Conservation (phyloP, 2,888 invertebrate species). For the Scotopteryx bipunctaria region DNA sequence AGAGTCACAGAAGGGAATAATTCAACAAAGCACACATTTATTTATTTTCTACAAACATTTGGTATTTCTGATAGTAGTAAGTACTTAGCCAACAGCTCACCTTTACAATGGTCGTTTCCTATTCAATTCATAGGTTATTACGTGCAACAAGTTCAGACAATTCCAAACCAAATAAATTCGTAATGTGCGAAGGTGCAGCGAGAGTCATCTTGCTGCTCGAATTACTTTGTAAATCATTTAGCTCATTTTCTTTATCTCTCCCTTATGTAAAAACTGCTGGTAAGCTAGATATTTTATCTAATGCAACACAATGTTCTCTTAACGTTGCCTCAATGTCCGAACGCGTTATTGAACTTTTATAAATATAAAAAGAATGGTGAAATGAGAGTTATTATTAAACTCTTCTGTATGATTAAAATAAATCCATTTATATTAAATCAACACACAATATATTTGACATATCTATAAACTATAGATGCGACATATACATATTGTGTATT, state of each 20-base stretch:
- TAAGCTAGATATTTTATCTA: neutral
- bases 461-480: too few relatives aligned
- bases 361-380: neutral
- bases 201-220: constrained; percentile 32
- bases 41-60: too few relatives aligned
- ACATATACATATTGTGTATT: too few relatives aligned
- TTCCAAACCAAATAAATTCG: constrained; percentile 49
- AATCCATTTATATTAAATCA: too few relatives aligned
- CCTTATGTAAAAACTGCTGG: neutral
- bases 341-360: neutral
- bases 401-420: too few relatives aligned
- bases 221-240: constrained; percentile 19
- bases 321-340: neutral
- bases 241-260: constrained; percentile 9
- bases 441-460: too few relatives aligned
- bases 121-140: constrained; percentile 45
- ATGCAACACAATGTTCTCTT: neutral
- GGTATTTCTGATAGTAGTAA: too few relatives aligned
- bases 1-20: neutral
- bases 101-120: constrained; percentile 22
- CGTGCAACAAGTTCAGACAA: constrained; percentile 45
- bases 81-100: neutral
- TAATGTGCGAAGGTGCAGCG: constrained; percentile 42
- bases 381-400: too few relatives aligned
- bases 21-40: too few relatives aligned